Base-by-base conservation (phyloP, 2,797 vertebrate genomes). In the Sebastes steindachneri region DNA sequence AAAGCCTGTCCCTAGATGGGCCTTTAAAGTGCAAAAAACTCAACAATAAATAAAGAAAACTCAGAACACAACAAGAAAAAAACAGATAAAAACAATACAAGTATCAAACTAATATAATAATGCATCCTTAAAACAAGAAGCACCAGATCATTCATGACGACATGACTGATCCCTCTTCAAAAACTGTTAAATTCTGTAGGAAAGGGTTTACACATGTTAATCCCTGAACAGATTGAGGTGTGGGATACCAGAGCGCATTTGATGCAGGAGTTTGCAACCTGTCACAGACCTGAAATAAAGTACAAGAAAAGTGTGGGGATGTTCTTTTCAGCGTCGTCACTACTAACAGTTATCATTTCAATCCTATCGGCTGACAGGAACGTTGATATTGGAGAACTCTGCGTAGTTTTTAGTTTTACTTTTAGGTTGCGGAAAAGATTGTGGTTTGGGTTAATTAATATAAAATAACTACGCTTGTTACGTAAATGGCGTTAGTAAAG, bases 211-310 rank as follows among this genome's bases (percentile, higher is more conserved):
- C 2, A 17, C 26, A 29, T 59, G 57, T 19, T 58, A 15, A 58
- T 58, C 25, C 25, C 25, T 17, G 25, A 58, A 28, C 57, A 29
- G 23, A 45, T 19, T 7, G 23, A 48, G 63, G 35, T 26, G 63
- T 1, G 1, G 37, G 15, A 66, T 26, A 45, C 41, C 0, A 7
- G 0, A 0, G 23, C 9, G 2, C 3, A 12, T 75, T 45, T 71
- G 29, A 68, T 68, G 35, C 2, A n/a, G 4, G 14, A 29, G 15
- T 67, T 66, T 63, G 31, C 31, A 31, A 31, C 8, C 31, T 31
- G 19, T 28, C 5, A 23, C 8, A 23, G 2, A 25, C 19, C 12
- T 31, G 26, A 60, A 48, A 51, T 23, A 4, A 17, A 26, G 51
- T 10, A 10, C 5, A 70, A 58, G 15, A 58, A 58, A 26, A 37